These are phyloP conservation scores for Pammene aurita DNA, from an alignment of 2,888 invertebrate species.

Conservation along the genomic window DNA sequence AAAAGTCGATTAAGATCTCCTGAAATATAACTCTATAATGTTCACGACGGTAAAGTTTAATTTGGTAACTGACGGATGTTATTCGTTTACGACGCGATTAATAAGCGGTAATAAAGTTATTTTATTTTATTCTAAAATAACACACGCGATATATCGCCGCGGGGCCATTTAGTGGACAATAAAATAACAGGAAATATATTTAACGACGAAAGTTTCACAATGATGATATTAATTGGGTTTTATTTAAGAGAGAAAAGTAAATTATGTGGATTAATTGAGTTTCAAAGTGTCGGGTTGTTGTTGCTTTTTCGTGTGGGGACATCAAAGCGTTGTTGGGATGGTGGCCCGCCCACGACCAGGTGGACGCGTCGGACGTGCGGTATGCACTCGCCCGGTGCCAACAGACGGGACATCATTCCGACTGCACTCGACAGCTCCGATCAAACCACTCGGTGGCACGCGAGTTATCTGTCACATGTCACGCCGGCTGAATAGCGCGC, in stretches of 20 bases:
- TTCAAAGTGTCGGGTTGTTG: constrained; percentile 51
- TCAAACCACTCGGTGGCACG: constrained; percentile 56
- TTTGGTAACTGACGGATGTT: constrained; percentile 9
- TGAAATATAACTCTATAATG: constrained; percentile 14
- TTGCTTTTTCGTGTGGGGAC: constrained; percentile 54
- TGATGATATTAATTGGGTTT: constrained; percentile 23
- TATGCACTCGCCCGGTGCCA: constrained; percentile 61
- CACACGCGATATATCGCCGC: constrained; percentile 20
- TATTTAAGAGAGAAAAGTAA: constrained; percentile 20
- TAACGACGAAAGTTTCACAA: constrained; percentile 22
- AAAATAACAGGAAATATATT: constrained; percentile 20
- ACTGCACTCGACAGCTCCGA: constrained; percentile 54
- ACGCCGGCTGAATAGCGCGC: constrained; percentile 48
- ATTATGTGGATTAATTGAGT: constrained; percentile 62
- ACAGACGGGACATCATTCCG: constrained; percentile 54
- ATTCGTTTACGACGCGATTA: constrained; percentile 20
- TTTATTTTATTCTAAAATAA: constrained; percentile 27
- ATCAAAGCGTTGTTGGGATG: constrained; percentile 63
- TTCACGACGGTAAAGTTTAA: constrained; percentile 14
- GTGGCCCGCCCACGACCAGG: constrained; percentile 68
- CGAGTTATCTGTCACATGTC: constrained; percentile 57
- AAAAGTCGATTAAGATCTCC: constrained; percentile 23
- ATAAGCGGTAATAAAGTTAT: constrained; percentile 18
- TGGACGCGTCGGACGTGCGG: constrained; percentile 64
- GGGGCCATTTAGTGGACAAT: constrained; percentile 24